phyloP scores from a whole-genome alignment of 2,113 vertebrate species.

The Cariama cristata region DNA sequence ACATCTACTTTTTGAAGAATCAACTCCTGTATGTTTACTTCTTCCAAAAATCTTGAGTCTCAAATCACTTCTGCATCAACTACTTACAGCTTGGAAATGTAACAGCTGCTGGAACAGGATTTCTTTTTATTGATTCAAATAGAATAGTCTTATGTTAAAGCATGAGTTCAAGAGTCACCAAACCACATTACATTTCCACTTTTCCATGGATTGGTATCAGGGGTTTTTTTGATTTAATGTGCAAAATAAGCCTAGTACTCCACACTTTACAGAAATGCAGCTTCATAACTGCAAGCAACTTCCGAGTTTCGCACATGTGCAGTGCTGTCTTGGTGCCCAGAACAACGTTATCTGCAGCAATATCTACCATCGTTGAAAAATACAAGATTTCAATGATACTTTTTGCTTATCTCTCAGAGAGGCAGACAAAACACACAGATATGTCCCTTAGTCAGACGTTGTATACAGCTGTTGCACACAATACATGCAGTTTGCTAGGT shows the following conservation, averaged over 20 bases:
- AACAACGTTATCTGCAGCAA: fast-evolving
- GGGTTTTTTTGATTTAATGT: not conserved
- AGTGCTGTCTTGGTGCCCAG: not conserved
- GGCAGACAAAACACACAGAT: not conserved
- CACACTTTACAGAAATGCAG: not conserved
- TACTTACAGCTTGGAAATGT: not conserved
- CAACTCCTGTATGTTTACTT: not conserved
- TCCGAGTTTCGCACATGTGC: fast-evolving
- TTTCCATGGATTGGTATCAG: not conserved
- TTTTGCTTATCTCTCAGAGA: not conserved
- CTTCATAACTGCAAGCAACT: not conserved
- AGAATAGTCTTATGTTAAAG: not conserved
- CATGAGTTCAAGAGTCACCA: not conserved
- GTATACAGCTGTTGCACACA: not conserved
- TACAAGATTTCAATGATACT: not conserved
- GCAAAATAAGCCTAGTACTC: not conserved
- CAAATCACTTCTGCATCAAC: not conserved
- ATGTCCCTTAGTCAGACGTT: not conserved
- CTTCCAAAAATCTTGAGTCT: not conserved
- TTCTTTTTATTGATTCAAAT: not conserved
- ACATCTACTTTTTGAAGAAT: not conserved
- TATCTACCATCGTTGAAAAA: not conserved
- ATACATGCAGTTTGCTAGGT: not conserved
- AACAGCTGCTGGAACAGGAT: not conserved
- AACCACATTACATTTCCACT: not conserved